phyloP scores from a whole-genome alignment of 2,797 vertebrate species.

The Amblyopsis hoosieri region DNA sequence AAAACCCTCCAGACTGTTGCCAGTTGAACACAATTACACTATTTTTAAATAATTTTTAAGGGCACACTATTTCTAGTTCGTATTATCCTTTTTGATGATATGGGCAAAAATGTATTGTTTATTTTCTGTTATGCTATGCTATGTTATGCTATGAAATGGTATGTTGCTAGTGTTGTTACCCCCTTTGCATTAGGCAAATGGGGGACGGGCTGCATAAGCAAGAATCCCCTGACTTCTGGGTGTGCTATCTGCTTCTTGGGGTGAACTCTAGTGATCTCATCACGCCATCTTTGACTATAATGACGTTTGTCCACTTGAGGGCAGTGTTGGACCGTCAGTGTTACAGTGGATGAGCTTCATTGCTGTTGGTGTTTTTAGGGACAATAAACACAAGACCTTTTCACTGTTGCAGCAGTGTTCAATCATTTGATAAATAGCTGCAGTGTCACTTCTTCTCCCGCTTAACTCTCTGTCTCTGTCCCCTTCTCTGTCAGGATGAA shows the following conservation, averaged over 20 bases:
- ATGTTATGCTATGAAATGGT: too few relatives aligned
- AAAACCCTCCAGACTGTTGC: not conserved
- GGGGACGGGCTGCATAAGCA: too few relatives aligned
- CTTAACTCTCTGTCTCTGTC: not conserved
- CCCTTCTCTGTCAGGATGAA: slow-evolving; percentile 48
- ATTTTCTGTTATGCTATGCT: slow-evolving; percentile 8
- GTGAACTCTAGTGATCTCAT: slow-evolving; percentile 15
- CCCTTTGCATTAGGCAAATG: too few relatives aligned
- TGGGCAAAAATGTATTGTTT: not conserved
- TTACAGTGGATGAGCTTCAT: not conserved
- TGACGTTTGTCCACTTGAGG: slow-evolving; percentile 56
- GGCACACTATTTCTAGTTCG: too few relatives aligned
- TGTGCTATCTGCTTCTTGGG: not conserved
- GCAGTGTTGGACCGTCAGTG: slow-evolving; percentile 57
- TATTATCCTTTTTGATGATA: not conserved
- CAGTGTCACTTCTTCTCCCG: slow-evolving; percentile 29
- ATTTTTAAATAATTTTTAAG: too few relatives aligned
- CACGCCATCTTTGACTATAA: slow-evolving; percentile 8
- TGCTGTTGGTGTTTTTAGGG: slow-evolving; percentile 31
- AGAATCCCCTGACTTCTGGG: too few relatives aligned
- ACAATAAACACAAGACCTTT: slow-evolving; percentile 21
- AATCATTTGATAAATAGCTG: slow-evolving; percentile 30
- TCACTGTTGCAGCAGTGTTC: slow-evolving; percentile 19
- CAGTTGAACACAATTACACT: too few relatives aligned
- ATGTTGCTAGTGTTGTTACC: too few relatives aligned